Percentiles rank a stretch among this genome's conserved stretches.
Conservation (phyloP, 2,113 vertebrate genomes). For the Limanda limanda region DNA sequence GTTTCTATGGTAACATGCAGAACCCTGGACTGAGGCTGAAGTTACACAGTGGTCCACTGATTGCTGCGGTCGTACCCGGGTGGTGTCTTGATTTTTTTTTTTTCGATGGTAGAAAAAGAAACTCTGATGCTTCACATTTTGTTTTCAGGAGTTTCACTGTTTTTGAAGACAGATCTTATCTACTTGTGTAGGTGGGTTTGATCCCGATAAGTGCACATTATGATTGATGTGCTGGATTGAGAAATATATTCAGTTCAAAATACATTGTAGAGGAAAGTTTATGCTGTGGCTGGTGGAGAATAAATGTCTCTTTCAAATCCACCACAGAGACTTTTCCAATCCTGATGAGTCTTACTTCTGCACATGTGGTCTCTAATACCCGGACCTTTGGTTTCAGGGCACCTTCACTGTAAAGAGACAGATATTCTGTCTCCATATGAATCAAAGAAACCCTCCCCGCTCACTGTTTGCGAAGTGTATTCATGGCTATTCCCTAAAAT, state of each 20-base stretch:
- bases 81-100: conserved; percentile 47
- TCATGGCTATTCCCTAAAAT: conserved; percentile 67
- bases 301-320: conserved; percentile 58
- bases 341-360: conserved; percentile 57
- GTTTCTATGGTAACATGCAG: conserved; percentile 70
- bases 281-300: conserved; percentile 43
- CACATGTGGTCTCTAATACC: conserved; percentile 29
- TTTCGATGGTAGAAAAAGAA: conserved; percentile 32
- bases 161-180: conserved; percentile 5
- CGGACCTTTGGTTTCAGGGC: conserved; percentile 34
- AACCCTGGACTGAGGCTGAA: conserved; percentile 34
- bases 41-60: conserved; percentile 14
- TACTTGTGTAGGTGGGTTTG: conserved; percentile 45
- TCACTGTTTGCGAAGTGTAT: conserved; percentile 61
- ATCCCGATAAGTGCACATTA: conserved; percentile 37
- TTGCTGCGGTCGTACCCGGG: conserved; percentile 5
- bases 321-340: conserved; percentile 50
- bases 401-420: conserved; percentile 31
- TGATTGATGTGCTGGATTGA: conserved; percentile 62
- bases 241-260: conserved; percentile 61
- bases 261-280: conserved; percentile 43
- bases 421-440: conserved; percentile 20
- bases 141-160: conserved; percentile 12
- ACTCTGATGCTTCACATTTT: conserved; percentile 21
- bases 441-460: conserved; percentile 11